phyloP scores from a whole-genome alignment of 2,888 invertebrate genomes.

The Rhagonycha fulva region DNA sequence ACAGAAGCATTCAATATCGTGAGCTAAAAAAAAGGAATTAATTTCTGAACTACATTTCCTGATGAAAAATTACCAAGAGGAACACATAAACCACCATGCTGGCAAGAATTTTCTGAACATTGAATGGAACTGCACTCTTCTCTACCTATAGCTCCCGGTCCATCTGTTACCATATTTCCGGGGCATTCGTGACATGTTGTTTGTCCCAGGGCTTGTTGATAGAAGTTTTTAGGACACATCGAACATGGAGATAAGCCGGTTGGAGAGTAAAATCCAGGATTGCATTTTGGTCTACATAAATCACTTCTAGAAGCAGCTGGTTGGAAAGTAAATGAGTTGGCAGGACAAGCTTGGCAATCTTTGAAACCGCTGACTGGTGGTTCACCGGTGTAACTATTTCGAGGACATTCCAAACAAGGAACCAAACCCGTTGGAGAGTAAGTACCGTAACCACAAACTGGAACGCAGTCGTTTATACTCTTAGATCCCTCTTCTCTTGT shows the following conservation, averaged over 20 bases:
- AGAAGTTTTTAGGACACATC: constrained; percentile 89
- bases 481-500: constrained; percentile 91
- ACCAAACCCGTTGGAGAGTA: constrained; percentile 93
- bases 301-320: constrained; percentile 85
- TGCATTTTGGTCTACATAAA: constrained; percentile 85
- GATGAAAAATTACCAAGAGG: constrained; percentile 64
- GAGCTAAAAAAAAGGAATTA: constrained; percentile 55
- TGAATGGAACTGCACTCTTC: constrained; percentile 88
- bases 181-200: constrained; percentile 89
- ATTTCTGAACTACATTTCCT: not conserved
- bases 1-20: constrained; percentile 89
- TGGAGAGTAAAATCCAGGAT: constrained; percentile 87
- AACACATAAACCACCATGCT: constrained; percentile 89
- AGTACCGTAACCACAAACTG: constrained; percentile 95
- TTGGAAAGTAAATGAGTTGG: constrained; percentile 87
- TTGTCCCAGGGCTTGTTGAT: constrained; percentile 83
- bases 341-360: constrained; percentile 91
- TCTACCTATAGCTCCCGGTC: constrained; percentile 76
- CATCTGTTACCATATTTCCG: constrained; percentile 85
- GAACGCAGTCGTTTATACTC: constrained; percentile 82
- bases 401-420: constrained; percentile 91
- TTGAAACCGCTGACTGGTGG: constrained; percentile 91
- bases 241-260: constrained; percentile 89
- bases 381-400: constrained; percentile 86
- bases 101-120: constrained; percentile 86